Conservation (phyloP, 2,888 invertebrate genomes). For the Melinaea marsaeus region DNA sequence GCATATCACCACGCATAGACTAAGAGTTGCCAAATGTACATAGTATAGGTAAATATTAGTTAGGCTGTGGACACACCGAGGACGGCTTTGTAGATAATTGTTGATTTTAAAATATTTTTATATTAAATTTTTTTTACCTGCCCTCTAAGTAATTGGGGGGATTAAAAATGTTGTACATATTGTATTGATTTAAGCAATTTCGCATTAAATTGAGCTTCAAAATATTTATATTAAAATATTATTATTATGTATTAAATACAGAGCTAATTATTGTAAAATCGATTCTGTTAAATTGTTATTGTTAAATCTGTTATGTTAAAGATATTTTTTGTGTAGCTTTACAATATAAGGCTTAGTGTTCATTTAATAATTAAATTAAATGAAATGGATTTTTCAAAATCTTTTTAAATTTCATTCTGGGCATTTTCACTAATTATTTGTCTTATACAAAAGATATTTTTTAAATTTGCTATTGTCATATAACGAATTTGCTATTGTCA, state of each 20-base stretch:
- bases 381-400: background rate
- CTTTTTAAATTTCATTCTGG: no score
- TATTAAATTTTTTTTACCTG: background rate
- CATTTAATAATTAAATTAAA: background rate
- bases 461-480: background rate
- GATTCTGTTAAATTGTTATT: conserved; percentile 18
- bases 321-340: conserved; percentile 4
- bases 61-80: conserved; percentile 55
- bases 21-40: conserved; percentile 76
- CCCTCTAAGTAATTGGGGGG: background rate
- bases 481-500: background rate
- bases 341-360: background rate
- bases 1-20: conserved; percentile 72
- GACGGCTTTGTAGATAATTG: conserved; percentile 5
- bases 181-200: background rate
- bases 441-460: no score
- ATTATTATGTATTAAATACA: background rate
- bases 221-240: conserved; percentile 1
- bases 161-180: background rate
- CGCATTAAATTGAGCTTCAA: background rate
- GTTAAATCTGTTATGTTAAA: conserved; percentile 20
- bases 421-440: no score
- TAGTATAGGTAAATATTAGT: conserved; percentile 38
- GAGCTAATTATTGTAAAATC: background rate
- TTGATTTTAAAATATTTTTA: conserved; percentile 1